Percentiles rank a stretch among this genome's conserved stretches.
These are phyloP conservation scores for Saguinus imperator DNA, from an alignment of 2,113 vertebrate genomes.

Conservation along the genomic window DNA sequence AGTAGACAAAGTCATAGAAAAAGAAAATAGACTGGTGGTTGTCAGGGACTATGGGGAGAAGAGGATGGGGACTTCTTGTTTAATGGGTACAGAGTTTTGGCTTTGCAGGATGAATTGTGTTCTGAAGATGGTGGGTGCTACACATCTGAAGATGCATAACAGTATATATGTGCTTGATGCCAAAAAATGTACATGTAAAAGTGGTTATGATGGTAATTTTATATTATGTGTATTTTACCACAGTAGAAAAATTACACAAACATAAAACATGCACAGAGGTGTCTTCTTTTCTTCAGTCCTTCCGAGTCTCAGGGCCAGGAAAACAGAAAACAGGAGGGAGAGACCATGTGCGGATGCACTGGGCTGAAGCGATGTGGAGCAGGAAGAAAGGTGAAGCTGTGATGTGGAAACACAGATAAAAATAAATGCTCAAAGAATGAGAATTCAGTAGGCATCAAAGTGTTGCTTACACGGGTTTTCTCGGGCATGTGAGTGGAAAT, in stretches of 20 bases:
- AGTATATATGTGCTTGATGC: not conserved
- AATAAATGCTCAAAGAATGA: not conserved
- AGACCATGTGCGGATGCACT: not conserved
- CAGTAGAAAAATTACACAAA: not conserved
- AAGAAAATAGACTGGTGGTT: not conserved
- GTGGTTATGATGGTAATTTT: not conserved
- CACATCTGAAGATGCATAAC: not conserved
- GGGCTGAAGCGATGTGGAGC: not conserved
- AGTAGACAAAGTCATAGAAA: not conserved
- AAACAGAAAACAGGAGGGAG: not conserved
- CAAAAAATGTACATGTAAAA: not conserved
- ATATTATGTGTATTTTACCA: not conserved
- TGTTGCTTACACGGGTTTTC: not conserved
- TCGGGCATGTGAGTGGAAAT: not conserved
- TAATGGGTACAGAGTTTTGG: not conserved
- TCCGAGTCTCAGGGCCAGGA: not conserved
- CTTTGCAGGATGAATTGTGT: not conserved
- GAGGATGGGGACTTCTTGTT: not conserved
- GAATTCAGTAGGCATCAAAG: not conserved
- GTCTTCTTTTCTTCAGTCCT: not conserved
- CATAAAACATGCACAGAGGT: not conserved
- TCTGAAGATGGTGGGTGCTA: not conserved
- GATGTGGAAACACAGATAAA: not conserved
- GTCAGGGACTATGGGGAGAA: not conserved
- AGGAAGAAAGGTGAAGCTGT: not conserved